Conservation (phyloP, 2,888 invertebrate genomes). For the Dendrolimus pini region DNA sequence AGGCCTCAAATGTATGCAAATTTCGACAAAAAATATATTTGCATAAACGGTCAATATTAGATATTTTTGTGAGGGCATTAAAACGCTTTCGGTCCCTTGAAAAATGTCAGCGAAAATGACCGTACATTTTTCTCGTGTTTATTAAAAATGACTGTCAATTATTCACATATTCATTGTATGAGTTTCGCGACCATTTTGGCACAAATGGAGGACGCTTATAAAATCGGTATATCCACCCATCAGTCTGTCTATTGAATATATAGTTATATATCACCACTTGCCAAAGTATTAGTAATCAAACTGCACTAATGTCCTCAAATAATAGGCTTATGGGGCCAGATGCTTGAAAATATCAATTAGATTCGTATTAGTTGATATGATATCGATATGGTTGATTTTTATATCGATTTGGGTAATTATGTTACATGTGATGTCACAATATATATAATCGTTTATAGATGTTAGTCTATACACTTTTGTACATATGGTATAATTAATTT, state of each 20-base stretch:
- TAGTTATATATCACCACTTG: too few relatives aligned
- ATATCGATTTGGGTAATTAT: neutral
- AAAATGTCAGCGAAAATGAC: conserved; percentile 26
- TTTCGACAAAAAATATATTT: conserved; percentile 34
- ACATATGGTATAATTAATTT: neutral
- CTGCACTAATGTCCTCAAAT: too few relatives aligned
- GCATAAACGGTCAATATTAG: conserved; percentile 44
- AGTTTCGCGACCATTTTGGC: conserved; percentile 51
- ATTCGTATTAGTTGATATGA: conserved; percentile 15
- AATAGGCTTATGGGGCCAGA: conserved; percentile 6
- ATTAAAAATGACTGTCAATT: conserved; percentile 2
- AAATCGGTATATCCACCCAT: too few relatives aligned
- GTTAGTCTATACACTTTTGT: neutral
- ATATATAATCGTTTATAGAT: too few relatives aligned
- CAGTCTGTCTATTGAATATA: too few relatives aligned
- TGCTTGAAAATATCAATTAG: conserved; percentile 19
- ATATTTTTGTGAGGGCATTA: conserved; percentile 27
- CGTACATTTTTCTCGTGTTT: conserved; percentile 11
- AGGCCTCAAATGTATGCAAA: conserved; percentile 47
- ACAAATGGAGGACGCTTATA: neutral
- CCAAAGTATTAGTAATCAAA: too few relatives aligned
- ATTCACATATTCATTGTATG: conserved; percentile 50
- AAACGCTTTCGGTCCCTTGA: conserved; percentile 31
- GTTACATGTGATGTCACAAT: too few relatives aligned
- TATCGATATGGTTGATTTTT: neutral